A percentile compares a stretch with the other conserved stretches of the same genome.
Conservation (phyloP, 2,888 invertebrate species). For the Anticlea derivata region DNA sequence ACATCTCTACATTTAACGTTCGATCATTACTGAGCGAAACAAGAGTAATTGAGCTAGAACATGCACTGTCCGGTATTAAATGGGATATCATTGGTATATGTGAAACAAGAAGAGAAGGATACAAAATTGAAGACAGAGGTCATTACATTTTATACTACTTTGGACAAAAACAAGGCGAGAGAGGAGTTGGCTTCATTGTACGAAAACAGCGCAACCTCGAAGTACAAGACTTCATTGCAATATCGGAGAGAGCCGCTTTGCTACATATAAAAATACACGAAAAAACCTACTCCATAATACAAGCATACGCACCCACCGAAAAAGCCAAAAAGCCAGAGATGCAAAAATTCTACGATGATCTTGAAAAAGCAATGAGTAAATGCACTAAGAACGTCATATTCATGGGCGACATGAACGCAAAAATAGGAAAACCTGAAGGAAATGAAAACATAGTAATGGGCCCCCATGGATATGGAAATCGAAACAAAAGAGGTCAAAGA, state of each 20-base stretch:
- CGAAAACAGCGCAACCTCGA: background rate
- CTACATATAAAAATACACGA: slow-evolving; percentile 1
- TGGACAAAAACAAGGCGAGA: background rate
- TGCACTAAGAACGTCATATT: slow-evolving; percentile 4
- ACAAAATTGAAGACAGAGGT: slow-evolving; percentile 7
- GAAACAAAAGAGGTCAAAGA: slow-evolving; percentile 17
- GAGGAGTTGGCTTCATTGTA: slow-evolving; percentile 3
- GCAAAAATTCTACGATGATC: background rate
- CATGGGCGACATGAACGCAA: slow-evolving; percentile 8
- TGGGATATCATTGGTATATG: slow-evolving; percentile 5
- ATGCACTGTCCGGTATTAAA: background rate
- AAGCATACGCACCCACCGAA: slow-evolving; percentile 14
- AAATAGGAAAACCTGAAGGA: background rate
- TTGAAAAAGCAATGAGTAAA: background rate
- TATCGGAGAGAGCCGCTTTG: background rate
- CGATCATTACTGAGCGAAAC: background rate
- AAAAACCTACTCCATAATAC: background rate
- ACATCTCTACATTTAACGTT: slow-evolving; percentile 9
- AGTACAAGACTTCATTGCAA: background rate
- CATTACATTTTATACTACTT: background rate
- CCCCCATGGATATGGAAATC: slow-evolving; percentile 7
- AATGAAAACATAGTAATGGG: background rate
- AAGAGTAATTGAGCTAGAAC: slow-evolving; percentile 1
- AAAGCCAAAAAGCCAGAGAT: background rate
- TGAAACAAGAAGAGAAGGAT: slow-evolving; percentile 7